Conservation (phyloP, 2,888 invertebrate genomes). For the Eristalinus sepulchralis region DNA sequence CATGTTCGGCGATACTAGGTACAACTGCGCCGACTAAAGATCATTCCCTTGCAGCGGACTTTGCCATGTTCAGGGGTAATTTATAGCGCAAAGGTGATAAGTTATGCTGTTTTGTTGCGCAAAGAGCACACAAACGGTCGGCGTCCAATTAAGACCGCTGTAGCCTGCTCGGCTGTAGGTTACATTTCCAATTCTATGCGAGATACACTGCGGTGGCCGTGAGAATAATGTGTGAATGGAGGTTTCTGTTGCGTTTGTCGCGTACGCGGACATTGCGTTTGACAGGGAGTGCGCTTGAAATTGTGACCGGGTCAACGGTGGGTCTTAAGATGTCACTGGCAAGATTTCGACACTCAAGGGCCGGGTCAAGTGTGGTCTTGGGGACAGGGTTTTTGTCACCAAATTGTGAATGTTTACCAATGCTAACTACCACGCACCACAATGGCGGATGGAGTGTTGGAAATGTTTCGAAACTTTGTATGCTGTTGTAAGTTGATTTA, state of each 20-base stretch:
- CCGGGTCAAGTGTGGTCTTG: background rate
- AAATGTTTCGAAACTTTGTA: too few species aligned
- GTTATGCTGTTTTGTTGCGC: conserved; percentile 64
- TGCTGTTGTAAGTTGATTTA: too few species aligned
- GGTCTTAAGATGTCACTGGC: background rate
- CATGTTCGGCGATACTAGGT: conserved; percentile 4
- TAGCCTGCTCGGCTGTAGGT: conserved; percentile 39
- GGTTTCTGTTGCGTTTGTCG: conserved; percentile 1
- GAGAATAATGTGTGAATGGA: conserved; percentile 60
- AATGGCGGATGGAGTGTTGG: too few species aligned
- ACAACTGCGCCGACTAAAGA: background rate
- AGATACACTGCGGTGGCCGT: conserved; percentile 51
- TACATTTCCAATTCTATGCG: conserved; percentile 50
- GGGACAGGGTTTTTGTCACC: background rate
- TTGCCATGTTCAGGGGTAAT: conserved; percentile 61
- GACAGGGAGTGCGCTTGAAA: background rate
- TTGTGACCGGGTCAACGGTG: background rate
- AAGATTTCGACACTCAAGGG: background rate
- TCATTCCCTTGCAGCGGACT: conserved; percentile 41
- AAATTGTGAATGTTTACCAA: background rate
- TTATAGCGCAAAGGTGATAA: conserved; percentile 68
- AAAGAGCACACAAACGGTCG: conserved; percentile 49
- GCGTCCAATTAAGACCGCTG: conserved; percentile 53
- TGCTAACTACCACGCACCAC: too few species aligned
- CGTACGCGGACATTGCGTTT: background rate